Evolutionary conservation across 2,113 vertebrate genomes (phyloP), one percentile per base, ranked within the genome.

Genomic region (Anoplopoma fimbria): DNA sequence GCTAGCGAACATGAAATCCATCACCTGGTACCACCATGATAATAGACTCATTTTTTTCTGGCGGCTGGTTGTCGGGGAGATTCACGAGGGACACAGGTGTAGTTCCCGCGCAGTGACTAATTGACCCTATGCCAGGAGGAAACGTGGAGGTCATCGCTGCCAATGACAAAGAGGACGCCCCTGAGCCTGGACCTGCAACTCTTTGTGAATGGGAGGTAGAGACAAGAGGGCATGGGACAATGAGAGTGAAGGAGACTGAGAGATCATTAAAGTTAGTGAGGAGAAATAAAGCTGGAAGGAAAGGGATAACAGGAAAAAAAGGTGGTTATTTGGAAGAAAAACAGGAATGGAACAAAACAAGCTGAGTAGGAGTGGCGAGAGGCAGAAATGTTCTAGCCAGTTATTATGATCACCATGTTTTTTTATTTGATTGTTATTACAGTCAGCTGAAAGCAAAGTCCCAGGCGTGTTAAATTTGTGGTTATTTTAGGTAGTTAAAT

Each of bases 71-170:
- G 94, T 93, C 88, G 73, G 89, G 55, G 83, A 81, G 89, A 91
- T 85, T 91, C 94, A 92, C 92, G 15, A 77, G 94, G 95, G 95
- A 95, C 94, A 88, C 92, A 91, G 94, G 93, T 93, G 95, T 86
- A 85, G 84, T 93, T 93, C 90, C 88, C 51, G 91, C 15, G 81
- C 86, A 70, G 94, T 95, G 94, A 95, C 92, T 95, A 95, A 95
- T 95, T 93, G 94, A 95, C 94, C 94, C 76, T 45, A n/a, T 91
- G 94, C 94, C 94, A 94, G 90, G 91, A 82, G 92, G 79, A 83
- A 77, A 81, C 58, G 74, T 79, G 75, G 86, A 89, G 94, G 93
- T 93, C 93, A 87, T 69, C 9, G 31, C 47, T 33, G 78, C 77
- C 95, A 95, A 95, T 94, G 94, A 94, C 91, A 85, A 89, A 92